Evolutionary conservation across 1,140 invertebrate genomes (phyloP).

Genomic region (Sesamia nonagrioides): DNA sequence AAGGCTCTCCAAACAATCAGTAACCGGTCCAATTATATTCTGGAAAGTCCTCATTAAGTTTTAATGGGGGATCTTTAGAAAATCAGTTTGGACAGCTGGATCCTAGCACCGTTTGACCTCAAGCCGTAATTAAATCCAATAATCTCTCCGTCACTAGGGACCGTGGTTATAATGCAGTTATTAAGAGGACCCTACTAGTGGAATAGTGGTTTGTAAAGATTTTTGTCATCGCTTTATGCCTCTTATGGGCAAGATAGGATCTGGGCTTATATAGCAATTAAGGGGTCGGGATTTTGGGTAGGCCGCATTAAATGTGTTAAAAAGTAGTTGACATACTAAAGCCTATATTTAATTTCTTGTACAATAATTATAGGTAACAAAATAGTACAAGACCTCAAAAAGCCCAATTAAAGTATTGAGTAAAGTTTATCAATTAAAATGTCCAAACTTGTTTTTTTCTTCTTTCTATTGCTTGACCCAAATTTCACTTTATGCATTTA

Average conservation of each 20-base stretch:
- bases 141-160: conserved; percentile 26
- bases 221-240: neutral
- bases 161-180: conserved; percentile 38
- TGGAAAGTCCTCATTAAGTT: conserved; percentile 23
- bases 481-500: no score
- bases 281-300: neutral
- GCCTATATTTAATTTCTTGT: no score
- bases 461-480: no score
- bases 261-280: neutral
- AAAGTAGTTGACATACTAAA: no score
- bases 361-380: no score
- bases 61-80: conserved; percentile 26
- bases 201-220: neutral
- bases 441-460: no score
- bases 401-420: no score
- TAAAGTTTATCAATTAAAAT: no score
- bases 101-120: conserved; percentile 28
- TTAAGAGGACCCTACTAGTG: conserved; percentile 28
- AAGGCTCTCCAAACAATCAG: conserved; percentile 6
- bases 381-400: no score
- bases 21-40: conserved; percentile 32
- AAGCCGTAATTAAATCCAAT: conserved; percentile 35
- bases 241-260: neutral
- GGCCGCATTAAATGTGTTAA: neutral
- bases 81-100: conserved; percentile 37